Percentiles rank a stretch among this genome's conserved stretches.
Evolutionary conservation across 2,113 vertebrate species (phyloP).

Genomic region (Australoheros scitulus): DNA sequence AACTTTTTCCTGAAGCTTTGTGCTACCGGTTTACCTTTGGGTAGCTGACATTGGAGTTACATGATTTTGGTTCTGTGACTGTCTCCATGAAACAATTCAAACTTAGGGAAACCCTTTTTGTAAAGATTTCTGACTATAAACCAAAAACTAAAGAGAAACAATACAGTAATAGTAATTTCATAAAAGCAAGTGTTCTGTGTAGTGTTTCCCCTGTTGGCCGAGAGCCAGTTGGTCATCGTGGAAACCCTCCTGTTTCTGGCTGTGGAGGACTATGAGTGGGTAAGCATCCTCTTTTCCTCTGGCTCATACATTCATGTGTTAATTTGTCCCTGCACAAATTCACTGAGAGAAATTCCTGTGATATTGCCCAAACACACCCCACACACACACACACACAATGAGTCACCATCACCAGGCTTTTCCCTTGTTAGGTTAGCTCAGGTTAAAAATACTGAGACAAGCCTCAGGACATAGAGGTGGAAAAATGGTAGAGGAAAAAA

Average conservation of each 20-base stretch:
- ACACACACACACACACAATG: conserved; percentile 3
- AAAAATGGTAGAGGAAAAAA: background rate
- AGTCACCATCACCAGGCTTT: conserved; percentile 41
- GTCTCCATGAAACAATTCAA: too few relatives aligned
- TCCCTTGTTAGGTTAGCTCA: conserved; percentile 11
- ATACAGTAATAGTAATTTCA: background rate
- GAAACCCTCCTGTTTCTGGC: background rate
- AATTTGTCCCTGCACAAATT: background rate
- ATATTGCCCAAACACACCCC: background rate
- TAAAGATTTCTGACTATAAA: background rate
- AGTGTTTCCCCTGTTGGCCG: background rate
- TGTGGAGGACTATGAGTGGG: background rate
- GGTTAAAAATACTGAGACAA: conserved; percentile 24
- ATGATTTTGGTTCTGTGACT: background rate
- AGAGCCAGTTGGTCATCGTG: background rate
- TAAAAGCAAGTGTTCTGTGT: background rate
- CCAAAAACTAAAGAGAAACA: background rate
- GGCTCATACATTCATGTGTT: background rate
- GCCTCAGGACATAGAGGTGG: background rate
- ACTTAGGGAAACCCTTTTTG: too few relatives aligned
- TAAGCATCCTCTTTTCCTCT: background rate
- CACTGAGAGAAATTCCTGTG: conserved; percentile 6
- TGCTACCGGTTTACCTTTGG: background rate
- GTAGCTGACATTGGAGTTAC: background rate
- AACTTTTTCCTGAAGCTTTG: background rate